Base-by-base conservation (phyloP, 35 echinoderm and acorn worm genomes). In the Diadema setosum region DNA sequence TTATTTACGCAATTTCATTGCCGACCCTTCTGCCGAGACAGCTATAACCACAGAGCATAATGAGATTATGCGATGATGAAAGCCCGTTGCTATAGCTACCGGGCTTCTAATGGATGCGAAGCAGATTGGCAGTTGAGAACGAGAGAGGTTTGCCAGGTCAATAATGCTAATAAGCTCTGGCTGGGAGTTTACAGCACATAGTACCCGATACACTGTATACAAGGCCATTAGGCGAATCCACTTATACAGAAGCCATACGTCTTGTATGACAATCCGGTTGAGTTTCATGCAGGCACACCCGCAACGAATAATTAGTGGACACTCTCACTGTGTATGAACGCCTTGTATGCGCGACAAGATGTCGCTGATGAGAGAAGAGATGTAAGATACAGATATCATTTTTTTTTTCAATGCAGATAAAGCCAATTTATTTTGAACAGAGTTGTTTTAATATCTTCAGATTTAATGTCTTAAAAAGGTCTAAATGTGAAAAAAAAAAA, bases 11-110 rank as follows among this genome's bases (percentile, higher is more conserved):
- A 44, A 39, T 78, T 21, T n/a, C 24, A 44, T 36, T 25, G 44
- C 37, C 73, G 7, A 42, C 40, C 40, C 25, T 67, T 67, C 63
- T 33, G 30, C 44, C 39, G 73, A 25, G 25, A 41, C 24, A 42
- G n/a, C 9, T 41, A 78, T 7, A 24, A 9, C 73, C 73, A 16
- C 73, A 29, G 20, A 34, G n/a, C n/a, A 52, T 78, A 78, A 78
- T 78, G 73, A 78, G 73, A 78, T 78, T 78, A 78, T n/a, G 17
- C 37, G 73, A 21, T 78, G 73, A 78, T 78, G 73, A 33, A 44
- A 15, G n/a, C 73, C 40, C 73, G 73, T 78, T 44, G 40, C 73
- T 44, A 78, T 78, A 44, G 40, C 37, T 25, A 78, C 73, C 34
- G 69, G 40, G 27, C 63, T 34, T 26, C 44, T 78, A 78, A 78